Conservation (phyloP, 2,888 invertebrate species). For the Melinaea marsaeus region DNA sequence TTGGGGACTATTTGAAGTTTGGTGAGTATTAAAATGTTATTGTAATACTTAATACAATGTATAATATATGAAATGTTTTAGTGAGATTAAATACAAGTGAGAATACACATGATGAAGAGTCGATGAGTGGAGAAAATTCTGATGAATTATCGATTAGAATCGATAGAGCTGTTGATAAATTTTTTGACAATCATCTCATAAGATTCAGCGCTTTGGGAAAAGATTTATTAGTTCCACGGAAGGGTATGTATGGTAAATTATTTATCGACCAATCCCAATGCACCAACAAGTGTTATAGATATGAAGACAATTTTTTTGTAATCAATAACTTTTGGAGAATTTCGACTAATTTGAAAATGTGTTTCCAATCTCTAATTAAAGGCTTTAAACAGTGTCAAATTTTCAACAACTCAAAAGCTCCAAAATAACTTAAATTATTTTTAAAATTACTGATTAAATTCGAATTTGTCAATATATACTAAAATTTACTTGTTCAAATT, state of each 20-base stretch:
- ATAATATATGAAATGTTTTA: slow-evolving; percentile 32
- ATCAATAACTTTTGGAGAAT: too few relatives aligned
- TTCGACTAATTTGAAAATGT: too few relatives aligned
- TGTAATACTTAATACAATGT: background rate
- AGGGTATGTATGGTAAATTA: slow-evolving; percentile 45
- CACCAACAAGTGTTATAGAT: too few relatives aligned
- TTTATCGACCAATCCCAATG: too few relatives aligned
- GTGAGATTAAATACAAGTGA: slow-evolving; percentile 51
- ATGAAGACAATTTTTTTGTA: too few relatives aligned
- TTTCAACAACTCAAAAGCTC: too few relatives aligned
- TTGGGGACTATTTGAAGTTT: slow-evolving; percentile 76
- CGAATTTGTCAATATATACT: too few relatives aligned
- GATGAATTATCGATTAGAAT: slow-evolving; percentile 63
- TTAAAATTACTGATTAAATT: too few relatives aligned
- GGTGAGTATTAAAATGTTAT: slow-evolving; percentile 50
- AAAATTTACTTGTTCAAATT: too few relatives aligned
- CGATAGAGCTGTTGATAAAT: slow-evolving; percentile 74
- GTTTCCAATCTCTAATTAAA: too few relatives aligned
- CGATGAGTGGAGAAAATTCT: slow-evolving; percentile 34
- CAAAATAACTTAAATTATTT: too few relatives aligned
- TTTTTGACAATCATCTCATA: slow-evolving; percentile 77
- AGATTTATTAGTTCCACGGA: slow-evolving; percentile 53
- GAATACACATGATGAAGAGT: slow-evolving; percentile 31
- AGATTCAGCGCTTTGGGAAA: slow-evolving; percentile 58
- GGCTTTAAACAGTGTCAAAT: too few relatives aligned